A percentile compares a stretch with the other conserved stretches of the same genome.
These are phyloP conservation scores for Orientallactaga bullata DNA, from an alignment of 2,113 vertebrate genomes.

Conservation along the genomic window DNA sequence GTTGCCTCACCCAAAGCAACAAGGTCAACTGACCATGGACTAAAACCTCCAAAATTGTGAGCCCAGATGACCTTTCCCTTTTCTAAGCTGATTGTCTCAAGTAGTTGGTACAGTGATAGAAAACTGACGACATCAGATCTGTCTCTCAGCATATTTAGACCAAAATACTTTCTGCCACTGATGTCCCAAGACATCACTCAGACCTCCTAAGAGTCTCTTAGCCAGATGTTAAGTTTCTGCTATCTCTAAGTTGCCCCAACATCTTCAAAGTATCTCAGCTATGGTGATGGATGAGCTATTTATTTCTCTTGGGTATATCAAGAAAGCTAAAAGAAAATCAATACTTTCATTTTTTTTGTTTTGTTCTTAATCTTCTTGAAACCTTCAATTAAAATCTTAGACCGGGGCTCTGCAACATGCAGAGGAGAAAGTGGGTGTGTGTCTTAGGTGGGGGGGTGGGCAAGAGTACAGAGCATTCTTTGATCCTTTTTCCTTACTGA, in stretches of 20 bases:
- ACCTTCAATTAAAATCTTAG: background rate
- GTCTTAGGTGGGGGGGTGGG: background rate
- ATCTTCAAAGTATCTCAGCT: background rate
- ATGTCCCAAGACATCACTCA: accelerated
- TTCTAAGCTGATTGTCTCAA: background rate
- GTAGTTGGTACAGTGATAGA: background rate
- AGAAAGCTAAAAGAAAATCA: background rate
- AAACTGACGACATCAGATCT: background rate
- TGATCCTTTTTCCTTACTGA: background rate
- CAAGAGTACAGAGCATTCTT: background rate
- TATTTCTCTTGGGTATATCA: background rate
- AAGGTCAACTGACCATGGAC: too few species aligned
- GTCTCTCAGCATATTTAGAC: background rate
- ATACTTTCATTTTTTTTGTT: background rate
- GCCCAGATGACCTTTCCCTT: background rate
- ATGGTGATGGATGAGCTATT: background rate
- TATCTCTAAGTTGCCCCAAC: background rate
- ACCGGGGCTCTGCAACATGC: background rate
- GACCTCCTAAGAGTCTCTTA: background rate
- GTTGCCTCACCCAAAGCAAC: background rate
- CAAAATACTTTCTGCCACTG: background rate
- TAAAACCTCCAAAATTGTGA: background rate
- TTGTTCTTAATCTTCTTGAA: constrained; percentile 35
- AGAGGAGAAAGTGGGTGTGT: background rate
- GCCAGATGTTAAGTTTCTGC: background rate